Evolutionary conservation across 2,888 invertebrate genomes (phyloP).

Genomic region (Geophilus truncorum): DNA sequence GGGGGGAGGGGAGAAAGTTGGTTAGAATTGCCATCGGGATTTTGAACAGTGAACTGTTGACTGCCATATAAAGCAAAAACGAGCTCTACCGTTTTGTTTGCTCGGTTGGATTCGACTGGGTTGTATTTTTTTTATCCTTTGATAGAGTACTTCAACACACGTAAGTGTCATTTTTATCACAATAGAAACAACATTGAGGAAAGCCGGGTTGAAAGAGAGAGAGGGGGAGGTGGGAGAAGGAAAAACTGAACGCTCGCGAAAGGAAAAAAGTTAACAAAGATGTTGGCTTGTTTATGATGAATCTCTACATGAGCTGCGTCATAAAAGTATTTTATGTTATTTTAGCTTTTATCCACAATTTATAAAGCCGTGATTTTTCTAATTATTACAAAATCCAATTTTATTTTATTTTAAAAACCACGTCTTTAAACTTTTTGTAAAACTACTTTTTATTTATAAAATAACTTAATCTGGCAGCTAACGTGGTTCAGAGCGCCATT

Average conservation of each 20-base stretch:
- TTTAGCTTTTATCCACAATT: too few species aligned
- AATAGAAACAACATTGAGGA: slow-evolving; percentile 8
- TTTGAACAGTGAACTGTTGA: slow-evolving; percentile 4
- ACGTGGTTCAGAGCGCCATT: too few species aligned
- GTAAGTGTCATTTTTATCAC: slow-evolving; percentile 10
- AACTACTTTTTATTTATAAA: too few species aligned
- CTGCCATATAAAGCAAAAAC: not conserved
- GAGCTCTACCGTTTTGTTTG: slow-evolving; percentile 3
- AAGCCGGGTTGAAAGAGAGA: not conserved
- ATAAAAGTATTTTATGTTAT: not conserved
- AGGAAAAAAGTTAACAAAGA: not conserved
- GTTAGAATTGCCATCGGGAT: not conserved
- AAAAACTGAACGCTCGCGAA: not conserved
- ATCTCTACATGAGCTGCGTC: not conserved
- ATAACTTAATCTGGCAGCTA: too few species aligned
- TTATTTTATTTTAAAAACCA: too few species aligned
- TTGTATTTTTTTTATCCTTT: slow-evolving; percentile 3
- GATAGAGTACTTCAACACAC: slow-evolving; percentile 10
- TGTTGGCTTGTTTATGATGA: not conserved
- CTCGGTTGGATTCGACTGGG: not conserved
- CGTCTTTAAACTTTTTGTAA: too few species aligned
- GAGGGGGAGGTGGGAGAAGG: not conserved
- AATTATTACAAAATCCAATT: too few species aligned
- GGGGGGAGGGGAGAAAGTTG: not conserved
- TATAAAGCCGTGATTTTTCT: too few species aligned